phyloP scores from a whole-genome alignment of 2,113 vertebrate species.

The Seriola rivoliana region DNA sequence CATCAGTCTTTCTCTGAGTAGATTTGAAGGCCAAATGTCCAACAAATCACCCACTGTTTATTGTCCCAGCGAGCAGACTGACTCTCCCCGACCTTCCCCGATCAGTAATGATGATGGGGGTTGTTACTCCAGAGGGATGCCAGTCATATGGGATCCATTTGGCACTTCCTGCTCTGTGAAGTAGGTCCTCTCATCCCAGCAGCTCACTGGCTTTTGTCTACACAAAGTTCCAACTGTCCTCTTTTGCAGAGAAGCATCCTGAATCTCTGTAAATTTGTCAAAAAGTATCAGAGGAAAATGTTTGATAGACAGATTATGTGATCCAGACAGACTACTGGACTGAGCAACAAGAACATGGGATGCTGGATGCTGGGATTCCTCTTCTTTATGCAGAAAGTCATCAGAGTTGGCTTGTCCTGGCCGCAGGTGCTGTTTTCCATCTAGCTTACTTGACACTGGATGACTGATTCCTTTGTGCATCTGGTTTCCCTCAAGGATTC shows the following conservation, averaged over 20 bases:
- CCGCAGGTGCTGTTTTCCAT: conserved; percentile 60
- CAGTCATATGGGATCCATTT: conserved; percentile 79
- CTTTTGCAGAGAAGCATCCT: background rate
- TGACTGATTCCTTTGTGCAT: conserved; percentile 58
- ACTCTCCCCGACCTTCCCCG: conserved; percentile 53
- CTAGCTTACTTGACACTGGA: conserved; percentile 40
- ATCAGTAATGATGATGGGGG: conserved; percentile 66
- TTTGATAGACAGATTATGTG: conserved; percentile 9
- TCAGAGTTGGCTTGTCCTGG: conserved; percentile 11
- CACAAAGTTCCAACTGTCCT: conserved; percentile 42
- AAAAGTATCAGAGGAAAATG: background rate
- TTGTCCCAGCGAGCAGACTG: conserved; percentile 54
- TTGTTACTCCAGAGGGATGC: conserved; percentile 63
- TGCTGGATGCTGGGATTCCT: conserved; percentile 1
- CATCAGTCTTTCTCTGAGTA: conserved; percentile 10
- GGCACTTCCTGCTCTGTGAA: conserved; percentile 67
- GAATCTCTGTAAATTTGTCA: conserved; percentile 19
- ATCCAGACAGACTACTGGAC: background rate
- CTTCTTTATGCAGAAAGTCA: conserved; percentile 15
- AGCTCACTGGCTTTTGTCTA: conserved; percentile 35
- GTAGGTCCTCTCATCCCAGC: conserved; percentile 45
- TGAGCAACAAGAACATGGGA: conserved; percentile 3
- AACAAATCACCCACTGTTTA: conserved; percentile 64
- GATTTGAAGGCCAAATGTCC: conserved; percentile 41
- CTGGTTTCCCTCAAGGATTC: conserved; percentile 63